Evolutionary conservation across 2,888 invertebrate genomes (phyloP), one percentile per base, ranked within the genome.

Genomic region (Caenorhabditis angaria): DNA sequence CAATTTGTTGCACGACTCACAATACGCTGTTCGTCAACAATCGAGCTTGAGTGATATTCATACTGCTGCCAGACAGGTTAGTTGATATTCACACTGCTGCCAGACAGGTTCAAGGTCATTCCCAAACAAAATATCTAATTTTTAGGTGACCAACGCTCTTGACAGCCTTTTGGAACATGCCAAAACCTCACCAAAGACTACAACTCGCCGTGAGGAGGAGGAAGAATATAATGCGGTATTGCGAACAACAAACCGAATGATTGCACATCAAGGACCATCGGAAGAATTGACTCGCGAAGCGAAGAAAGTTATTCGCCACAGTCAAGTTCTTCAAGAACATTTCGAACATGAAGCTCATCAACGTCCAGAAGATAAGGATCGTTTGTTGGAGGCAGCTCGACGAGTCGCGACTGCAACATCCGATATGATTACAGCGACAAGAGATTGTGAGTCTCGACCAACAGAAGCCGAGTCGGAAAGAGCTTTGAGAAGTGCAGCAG

Each of bases 401-500:
- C 91, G 93, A 48, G 88, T 91, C 18, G 97, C 97, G 0, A 97
- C 97, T 88, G 97, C 97, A 0, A 99, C 99, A 0, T 94, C 96
- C 0, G 91, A 93, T 80, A 93, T 99, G 93, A 97, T 97, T 27
- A 97, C 97, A 10, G 85, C 87, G 12, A 85, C 88, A 20, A 62
- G 78, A 70, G 78, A 82, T 35, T 77, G 77, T 18, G 82, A 82
- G 41, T 70, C 71, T 1, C 74, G 80, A 8, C 82, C 82, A n/a
- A 55, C 80, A 8, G 84, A 83, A 35, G 79, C 77, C n/a, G 85
- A 84, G 35, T 74, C 83, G 12, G 85, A 86, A 65, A 70, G 81
- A 65, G 92, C 93, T 3, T 89, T 99, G 14, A 91, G 93, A 35
- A 91, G 91, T 73, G 96, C 97, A 0, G 97, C 97, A 0, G 95